phyloP scores from a whole-genome alignment of 92 coral and sea anemone genomes.

The Epizoanthus fatuus region DNA sequence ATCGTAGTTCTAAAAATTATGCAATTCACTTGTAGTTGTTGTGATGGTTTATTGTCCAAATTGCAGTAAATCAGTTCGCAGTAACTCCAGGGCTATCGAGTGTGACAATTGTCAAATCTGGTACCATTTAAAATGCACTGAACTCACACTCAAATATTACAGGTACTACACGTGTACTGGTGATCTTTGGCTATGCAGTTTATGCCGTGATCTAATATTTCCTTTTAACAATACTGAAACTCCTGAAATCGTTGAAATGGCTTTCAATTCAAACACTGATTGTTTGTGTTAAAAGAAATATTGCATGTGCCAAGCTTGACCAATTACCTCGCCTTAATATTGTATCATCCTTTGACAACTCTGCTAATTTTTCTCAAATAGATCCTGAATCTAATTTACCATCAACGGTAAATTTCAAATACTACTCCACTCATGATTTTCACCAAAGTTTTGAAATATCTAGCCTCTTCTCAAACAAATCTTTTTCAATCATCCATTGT shows the following conservation, averaged over 20 bases:
- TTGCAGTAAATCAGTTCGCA: constrained; percentile 4
- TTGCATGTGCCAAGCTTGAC: constrained; percentile 20
- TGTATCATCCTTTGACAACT: constrained; percentile 4
- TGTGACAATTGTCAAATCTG: constrained; percentile 2
- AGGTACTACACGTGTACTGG: constrained; percentile 1
- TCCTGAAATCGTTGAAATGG: not conserved
- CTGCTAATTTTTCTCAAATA: not conserved
- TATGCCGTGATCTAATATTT: not conserved
- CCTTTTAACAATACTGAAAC: constrained; percentile 13
- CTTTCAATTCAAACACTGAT: not conserved
- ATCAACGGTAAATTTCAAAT: constrained; percentile 23
- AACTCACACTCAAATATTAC: not conserved
- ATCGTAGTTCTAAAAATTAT: no score
- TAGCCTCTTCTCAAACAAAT: not conserved
- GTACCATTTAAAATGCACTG: constrained; percentile 15
- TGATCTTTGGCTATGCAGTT: constrained; percentile 25
- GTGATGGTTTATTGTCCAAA: not conserved
- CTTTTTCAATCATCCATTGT: no score
- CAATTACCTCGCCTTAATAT: constrained; percentile 21
- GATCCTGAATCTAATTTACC: not conserved
- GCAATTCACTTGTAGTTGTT: no score
- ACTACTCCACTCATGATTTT: constrained; percentile 38
- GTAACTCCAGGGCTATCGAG: constrained; percentile 1
- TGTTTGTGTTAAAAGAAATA: constrained; percentile 3
- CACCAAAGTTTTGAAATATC: constrained; percentile 34